Evolutionary conservation across 2,888 invertebrate species (phyloP), one percentile per base, ranked within the genome.

Genomic region (Chymomyza fuscimana): DNA sequence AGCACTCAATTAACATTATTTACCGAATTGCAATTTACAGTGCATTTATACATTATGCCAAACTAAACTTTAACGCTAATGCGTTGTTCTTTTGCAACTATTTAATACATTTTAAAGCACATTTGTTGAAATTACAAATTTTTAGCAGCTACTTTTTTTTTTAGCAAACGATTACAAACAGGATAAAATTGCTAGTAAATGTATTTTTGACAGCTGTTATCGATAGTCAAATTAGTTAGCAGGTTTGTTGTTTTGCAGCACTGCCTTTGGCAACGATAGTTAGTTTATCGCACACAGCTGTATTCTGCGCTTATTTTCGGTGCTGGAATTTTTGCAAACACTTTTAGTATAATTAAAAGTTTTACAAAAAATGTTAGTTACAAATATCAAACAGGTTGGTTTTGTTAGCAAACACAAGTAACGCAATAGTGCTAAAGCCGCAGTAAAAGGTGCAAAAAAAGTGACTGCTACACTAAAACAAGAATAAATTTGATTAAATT

Each of bases 401-500:
- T 10, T 32, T 25, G 7, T 10, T 54, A 12, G 56, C 40, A 50
- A 16, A 12, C 40, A 12, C 40, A 46, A 46, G 40, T 4, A 46
- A 46, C 40, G 40, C 40, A 52, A 64, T 61, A 70, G 76, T 79
- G 29, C n/a, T 12, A n/a, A 74, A 56, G 16, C n/a, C 25, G 68
- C 25, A 32, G 56, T 15, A 64, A 63, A 61, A 60, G 36, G 52
- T 36, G 19, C 40, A 54, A 74, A 78, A 70, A 6, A n/a, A 10
- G 25, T 68, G 64, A 15, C 40, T 46, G 15, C 51, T 29, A n/a
- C 52, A 16, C 52, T 58, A 50, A 68, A 69, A 52, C 50, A 7
- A 50, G 65, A 69, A 73, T 65, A 65, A 67, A 65, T 71, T 65
- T 75, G 69, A 79, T 82, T 75, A 72, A 76, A 74, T 76, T 79